Evolutionary conservation across 2,113 vertebrate species (phyloP).

Genomic region (Dipodomys stephensi): DNA sequence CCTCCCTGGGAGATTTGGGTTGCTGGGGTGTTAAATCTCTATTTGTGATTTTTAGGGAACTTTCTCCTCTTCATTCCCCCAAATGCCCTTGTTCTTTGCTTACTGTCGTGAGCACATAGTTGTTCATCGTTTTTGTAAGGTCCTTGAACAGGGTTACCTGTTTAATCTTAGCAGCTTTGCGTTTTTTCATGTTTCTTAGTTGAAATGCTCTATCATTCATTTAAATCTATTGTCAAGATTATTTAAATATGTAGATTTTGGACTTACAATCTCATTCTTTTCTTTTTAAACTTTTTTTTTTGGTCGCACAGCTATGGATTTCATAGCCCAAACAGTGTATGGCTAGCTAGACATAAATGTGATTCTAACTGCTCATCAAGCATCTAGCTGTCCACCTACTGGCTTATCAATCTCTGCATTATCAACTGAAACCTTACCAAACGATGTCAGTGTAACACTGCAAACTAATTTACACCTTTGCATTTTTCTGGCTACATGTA

Average conservation of each 20-base stretch:
- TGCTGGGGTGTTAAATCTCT: not conserved
- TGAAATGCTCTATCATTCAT: not conserved
- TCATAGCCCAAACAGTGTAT: not conserved
- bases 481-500: conserved; percentile 77
- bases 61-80: conserved; percentile 40
- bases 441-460: conserved; percentile 89
- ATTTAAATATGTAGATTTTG: conserved; percentile 1
- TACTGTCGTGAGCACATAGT: not conserved
- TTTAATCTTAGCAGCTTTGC: not conserved
- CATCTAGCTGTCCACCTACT: not conserved
- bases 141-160: not conserved
- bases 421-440: conserved; percentile 84
- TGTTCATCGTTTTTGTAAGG: not conserved
- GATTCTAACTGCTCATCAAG: not conserved
- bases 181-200: too few relatives aligned
- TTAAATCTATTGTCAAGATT: not conserved
- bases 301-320: not conserved
- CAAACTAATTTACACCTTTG: conserved; percentile 54
- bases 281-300: not conserved
- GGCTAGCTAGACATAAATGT: not conserved
- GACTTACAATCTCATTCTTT: not conserved
- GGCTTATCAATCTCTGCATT: not conserved
- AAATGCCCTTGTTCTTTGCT: not conserved
- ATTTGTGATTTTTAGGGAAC: conserved; percentile 35
- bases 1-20: not conserved